These are phyloP conservation scores for Eulemur coronatus DNA, from an alignment of 2,797 vertebrate genomes.

Conservation along the genomic window DNA sequence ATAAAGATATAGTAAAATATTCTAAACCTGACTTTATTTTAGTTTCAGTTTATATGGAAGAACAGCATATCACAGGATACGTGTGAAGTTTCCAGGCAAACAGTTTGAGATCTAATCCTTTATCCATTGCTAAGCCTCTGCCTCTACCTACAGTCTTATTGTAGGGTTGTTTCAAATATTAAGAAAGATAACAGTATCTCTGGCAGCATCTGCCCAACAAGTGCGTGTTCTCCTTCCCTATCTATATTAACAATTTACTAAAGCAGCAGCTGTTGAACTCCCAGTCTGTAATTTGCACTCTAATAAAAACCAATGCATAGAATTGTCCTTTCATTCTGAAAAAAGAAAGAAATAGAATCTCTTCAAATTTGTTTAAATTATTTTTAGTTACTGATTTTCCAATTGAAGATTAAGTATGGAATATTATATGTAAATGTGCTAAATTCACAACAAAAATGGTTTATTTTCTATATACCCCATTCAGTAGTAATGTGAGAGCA, in stretches of 20 bases:
- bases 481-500: not conserved
- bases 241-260: not conserved
- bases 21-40: not conserved
- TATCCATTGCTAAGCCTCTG: not conserved
- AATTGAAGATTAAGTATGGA: not conserved
- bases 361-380: not conserved
- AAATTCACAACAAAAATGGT: not conserved
- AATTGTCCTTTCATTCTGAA: not conserved
- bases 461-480: not conserved
- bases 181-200: not conserved
- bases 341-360: not conserved
- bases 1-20: not conserved
- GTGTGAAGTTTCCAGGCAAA: not conserved
- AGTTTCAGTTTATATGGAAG: not conserved
- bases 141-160: not conserved
- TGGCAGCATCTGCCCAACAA: not conserved
- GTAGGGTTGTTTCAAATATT: not conserved
- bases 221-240: not conserved
- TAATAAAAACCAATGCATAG: not conserved
- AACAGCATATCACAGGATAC: not conserved
- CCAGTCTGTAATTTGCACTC: not conserved
- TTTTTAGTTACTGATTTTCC: not conserved
- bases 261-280: not conserved
- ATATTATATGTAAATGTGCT: not conserved
- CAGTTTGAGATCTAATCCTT: not conserved